Base-by-base conservation (phyloP, 1,140 invertebrate species). In the Andrena cerasifolii region DNA sequence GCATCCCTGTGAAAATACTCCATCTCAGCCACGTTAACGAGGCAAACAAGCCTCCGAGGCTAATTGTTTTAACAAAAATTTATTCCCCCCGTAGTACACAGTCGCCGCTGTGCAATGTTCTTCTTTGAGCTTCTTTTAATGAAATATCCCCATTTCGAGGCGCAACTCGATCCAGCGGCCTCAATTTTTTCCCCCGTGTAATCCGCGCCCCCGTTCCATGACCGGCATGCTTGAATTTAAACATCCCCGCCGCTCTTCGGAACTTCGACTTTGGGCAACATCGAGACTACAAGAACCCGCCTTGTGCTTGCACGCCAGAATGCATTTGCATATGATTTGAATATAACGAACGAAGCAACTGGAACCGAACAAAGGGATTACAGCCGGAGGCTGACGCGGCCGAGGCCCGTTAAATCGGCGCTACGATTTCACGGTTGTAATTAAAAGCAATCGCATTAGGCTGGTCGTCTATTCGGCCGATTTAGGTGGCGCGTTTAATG, bases 311-410 rank as follows among this genome's bases (percentile, higher is more conserved):
- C n/a, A 43, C 40, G 28, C 28, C 21, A 3, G 5, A 10, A n/a
- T 40, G 65, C 14, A 77, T 77, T 77, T 77, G 66, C 74, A 77
- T 77, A 59, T 24, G 14, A 70, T 77, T 77, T 77, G 54, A 77
- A 77, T 70, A 26, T 8, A 53, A 31, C 31, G 65, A 49, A 59
- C 40, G n/a, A 26, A 59, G 43, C 18, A 36, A 43, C 21, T 12
- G 10, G 33, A 53, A 21, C 26, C 21, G 53, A 28, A 67, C 62
- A 45, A 68, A 58, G 21, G 31, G 74, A 77, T 59, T 71, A 59
- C 4, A 40, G 31, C 10, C n/a, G n/a, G n/a, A n/a, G n/a, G 7
- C 2, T 36, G 7, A 5, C 12, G n/a, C n/a, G 66, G 7, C n/a
- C 36, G 12, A 14, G 1, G 6, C 8, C 21, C 65, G 74, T 53